Evolutionary conservation across 2,888 invertebrate species (phyloP).

Genomic region (Harpalus rubripes): DNA sequence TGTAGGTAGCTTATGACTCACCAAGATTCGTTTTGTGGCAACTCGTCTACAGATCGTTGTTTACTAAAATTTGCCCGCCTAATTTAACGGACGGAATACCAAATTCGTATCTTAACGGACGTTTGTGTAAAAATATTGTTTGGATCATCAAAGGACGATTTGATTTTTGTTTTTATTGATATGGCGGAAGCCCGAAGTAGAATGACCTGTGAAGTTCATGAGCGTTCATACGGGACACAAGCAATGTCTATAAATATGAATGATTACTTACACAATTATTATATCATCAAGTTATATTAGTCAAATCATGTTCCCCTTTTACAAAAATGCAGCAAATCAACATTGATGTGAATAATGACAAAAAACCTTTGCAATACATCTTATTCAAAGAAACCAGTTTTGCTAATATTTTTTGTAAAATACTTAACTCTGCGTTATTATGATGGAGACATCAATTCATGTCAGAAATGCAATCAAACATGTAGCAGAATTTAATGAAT

Average conservation of each 20-base stretch:
- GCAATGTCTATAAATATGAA: conserved; percentile 8
- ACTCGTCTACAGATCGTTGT: conserved; percentile 53
- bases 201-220: conserved; percentile 16
- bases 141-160: conserved; percentile 35
- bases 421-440: too few relatives aligned
- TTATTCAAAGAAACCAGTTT: too few relatives aligned
- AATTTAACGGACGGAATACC: conserved; percentile 62
- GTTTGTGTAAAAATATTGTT: conserved; percentile 56
- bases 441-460: too few relatives aligned
- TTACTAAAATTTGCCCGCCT: conserved; percentile 56
- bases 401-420: too few relatives aligned
- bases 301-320: not conserved
- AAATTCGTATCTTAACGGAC: conserved; percentile 61
- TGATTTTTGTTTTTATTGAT: conserved; percentile 17
- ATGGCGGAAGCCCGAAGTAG: conserved; percentile 1
- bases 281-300: not conserved
- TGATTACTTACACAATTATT: conserved; percentile 22
- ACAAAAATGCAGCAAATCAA: too few relatives aligned
- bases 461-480: too few relatives aligned
- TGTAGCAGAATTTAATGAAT: too few relatives aligned
- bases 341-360: too few relatives aligned
- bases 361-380: too few relatives aligned
- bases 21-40: not conserved
- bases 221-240: conserved; percentile 16
- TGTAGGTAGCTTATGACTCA: conserved; percentile 45